phyloP scores from a whole-genome alignment of 2,888 invertebrate species.

The Eretmocerus hayati region DNA sequence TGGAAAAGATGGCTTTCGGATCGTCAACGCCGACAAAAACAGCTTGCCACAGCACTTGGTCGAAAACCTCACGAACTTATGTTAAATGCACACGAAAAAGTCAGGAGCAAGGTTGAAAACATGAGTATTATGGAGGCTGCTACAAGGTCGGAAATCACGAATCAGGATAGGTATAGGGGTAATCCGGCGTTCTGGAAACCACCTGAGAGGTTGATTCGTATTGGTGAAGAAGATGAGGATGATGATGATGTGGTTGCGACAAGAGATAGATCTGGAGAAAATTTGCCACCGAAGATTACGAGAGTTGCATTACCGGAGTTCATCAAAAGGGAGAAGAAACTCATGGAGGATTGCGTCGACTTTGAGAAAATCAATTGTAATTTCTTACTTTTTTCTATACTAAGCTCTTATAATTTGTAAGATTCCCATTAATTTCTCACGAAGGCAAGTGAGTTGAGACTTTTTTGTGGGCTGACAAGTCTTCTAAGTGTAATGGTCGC shows the following conservation, averaged over 20 bases:
- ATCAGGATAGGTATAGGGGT: slow-evolving; percentile 32
- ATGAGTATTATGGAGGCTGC: slow-evolving; percentile 32
- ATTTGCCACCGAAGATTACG: slow-evolving; percentile 20
- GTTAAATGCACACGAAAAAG: slow-evolving; percentile 28
- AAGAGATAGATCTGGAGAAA: background rate
- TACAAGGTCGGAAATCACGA: background rate
- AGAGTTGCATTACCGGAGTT: slow-evolving; percentile 27
- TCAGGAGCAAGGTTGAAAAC: slow-evolving; percentile 28
- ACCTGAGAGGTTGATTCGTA: background rate
- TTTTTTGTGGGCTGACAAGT: too few relatives aligned
- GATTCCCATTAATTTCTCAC: too few relatives aligned
- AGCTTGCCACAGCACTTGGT: slow-evolving; percentile 16
- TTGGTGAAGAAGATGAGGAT: background rate
- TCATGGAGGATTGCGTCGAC: slow-evolving; percentile 5
- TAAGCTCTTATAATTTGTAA: too few relatives aligned
- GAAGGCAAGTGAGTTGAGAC: too few relatives aligned
- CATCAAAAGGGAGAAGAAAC: slow-evolving; percentile 28
- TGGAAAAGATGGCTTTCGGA: slow-evolving; percentile 33
- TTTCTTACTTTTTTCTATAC: background rate
- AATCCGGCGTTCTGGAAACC: slow-evolving; percentile 32
- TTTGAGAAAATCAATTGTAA: slow-evolving; percentile 3
- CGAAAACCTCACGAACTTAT: slow-evolving; percentile 27
- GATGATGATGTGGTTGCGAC: background rate
- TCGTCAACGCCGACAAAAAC: slow-evolving; percentile 23
- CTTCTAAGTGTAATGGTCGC: too few relatives aligned